phyloP scores from a whole-genome alignment of 1,140 invertebrate species.

The Bombus polaris region DNA sequence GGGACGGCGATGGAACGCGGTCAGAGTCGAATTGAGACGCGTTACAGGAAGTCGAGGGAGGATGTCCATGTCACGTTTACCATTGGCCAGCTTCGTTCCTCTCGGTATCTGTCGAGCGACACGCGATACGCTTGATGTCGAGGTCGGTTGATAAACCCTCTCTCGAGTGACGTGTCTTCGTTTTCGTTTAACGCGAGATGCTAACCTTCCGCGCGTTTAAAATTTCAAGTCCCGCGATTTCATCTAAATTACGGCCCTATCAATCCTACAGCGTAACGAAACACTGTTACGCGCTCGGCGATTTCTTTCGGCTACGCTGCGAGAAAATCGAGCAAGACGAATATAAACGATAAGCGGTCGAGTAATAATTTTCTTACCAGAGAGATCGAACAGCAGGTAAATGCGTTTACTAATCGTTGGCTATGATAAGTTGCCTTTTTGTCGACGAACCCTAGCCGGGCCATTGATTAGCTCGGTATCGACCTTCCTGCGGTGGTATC shows the following conservation, averaged over 20 bases:
- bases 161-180: neutral
- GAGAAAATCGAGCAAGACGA: neutral
- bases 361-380: neutral
- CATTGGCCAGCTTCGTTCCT: neutral
- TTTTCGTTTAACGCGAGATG: neutral
- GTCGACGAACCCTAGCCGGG: conserved; percentile 6
- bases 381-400: conserved; percentile 9
- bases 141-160: conserved; percentile 13
- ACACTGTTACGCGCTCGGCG: neutral
- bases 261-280: neutral
- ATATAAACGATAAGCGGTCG: neutral
- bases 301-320: neutral
- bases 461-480: conserved; percentile 28
- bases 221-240: neutral
- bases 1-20: conserved; percentile 2
- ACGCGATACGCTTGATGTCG: conserved; percentile 9
- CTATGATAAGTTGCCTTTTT: conserved; percentile 4
- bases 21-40: conserved; percentile 52
- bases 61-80: conserved; percentile 29
- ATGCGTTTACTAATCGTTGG: conserved; percentile 6
- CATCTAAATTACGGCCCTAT: neutral
- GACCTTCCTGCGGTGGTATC: conserved; percentile 22
- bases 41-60: conserved; percentile 35
- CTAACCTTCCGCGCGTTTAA: neutral
- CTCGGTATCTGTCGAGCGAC: conserved; percentile 14